Evolutionary conservation across 1,140 invertebrate genomes (phyloP).

Genomic region (Polyergus mexicanus): DNA sequence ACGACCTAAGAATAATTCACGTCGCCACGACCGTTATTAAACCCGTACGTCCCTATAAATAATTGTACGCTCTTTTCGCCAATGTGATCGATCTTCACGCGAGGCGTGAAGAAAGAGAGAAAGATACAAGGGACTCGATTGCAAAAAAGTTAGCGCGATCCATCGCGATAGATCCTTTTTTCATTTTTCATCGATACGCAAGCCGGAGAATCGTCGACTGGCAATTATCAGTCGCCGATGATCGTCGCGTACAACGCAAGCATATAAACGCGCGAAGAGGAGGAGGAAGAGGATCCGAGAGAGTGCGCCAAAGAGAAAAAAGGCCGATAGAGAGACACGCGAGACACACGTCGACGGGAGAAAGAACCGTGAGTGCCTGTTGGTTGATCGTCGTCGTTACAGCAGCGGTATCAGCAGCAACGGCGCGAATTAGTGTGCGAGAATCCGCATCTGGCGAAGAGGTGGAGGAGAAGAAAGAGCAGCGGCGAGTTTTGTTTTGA

Average conservation of each 20-base stretch:
- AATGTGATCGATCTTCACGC: conserved; percentile 52
- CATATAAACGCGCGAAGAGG: background rate
- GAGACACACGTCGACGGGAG: background rate
- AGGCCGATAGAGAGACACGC: conserved; percentile 34
- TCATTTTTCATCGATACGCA: background rate
- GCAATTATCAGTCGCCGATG: background rate
- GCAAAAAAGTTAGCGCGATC: background rate
- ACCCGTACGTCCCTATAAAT: conserved; percentile 56
- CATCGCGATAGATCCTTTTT: background rate
- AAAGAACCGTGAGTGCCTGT: conserved; percentile 30
- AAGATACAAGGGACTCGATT: background rate
- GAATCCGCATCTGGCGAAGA: conserved; percentile 42
- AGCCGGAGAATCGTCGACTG: no score
- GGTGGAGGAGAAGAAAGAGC: background rate
- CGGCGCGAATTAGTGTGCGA: conserved; percentile 50
- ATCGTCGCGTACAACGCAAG: background rate
- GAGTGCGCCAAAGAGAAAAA: conserved; percentile 53
- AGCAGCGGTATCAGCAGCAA: conserved; percentile 8
- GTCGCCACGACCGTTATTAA: conserved; percentile 48
- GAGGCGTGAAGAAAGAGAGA: conserved; percentile 34
- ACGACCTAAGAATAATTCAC: conserved; percentile 61
- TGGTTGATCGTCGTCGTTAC: conserved; percentile 4
- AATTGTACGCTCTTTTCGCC: conserved; percentile 39
- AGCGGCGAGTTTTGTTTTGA: conserved; percentile 72
- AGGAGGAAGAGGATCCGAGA: conserved; percentile 9